phyloP scores from a whole-genome alignment of 1,140 invertebrate species.

The Caenorhabditis brenneri region DNA sequence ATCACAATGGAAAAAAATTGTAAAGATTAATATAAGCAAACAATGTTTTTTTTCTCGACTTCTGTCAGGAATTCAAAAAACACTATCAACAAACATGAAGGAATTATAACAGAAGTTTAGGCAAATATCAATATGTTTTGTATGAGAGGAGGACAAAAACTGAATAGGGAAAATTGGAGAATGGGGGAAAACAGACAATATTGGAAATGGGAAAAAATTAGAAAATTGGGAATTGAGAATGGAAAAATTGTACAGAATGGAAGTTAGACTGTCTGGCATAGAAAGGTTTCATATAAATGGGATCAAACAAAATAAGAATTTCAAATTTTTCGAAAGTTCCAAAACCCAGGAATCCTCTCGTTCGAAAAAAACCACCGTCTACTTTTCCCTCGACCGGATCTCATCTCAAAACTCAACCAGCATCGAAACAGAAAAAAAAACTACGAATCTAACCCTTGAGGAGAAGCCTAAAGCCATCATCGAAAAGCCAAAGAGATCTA shows the following conservation, averaged over 20 bases:
- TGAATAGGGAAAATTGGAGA: background rate
- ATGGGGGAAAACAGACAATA: too few relatives aligned
- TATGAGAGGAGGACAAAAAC: background rate
- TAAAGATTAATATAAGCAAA: background rate
- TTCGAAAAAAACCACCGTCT: too few relatives aligned
- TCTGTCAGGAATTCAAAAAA: background rate
- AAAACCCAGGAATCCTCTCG: too few relatives aligned
- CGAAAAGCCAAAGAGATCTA: too few relatives aligned
- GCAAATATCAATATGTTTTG: background rate
- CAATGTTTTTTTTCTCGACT: background rate
- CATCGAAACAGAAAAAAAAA: background rate
- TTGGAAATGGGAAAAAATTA: too few relatives aligned
- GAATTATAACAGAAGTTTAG: background rate
- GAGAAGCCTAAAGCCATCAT: background rate
- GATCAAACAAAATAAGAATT: too few relatives aligned
- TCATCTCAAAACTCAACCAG: background rate
- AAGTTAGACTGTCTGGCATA: too few relatives aligned
- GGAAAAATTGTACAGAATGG: too few relatives aligned
- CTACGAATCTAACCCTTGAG: background rate
- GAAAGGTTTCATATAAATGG: too few relatives aligned
- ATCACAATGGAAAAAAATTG: too few relatives aligned
- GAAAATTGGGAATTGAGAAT: too few relatives aligned
- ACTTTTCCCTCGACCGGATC: background rate
- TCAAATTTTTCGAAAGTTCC: too few relatives aligned
- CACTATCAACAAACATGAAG: background rate